Evolutionary conservation across 2,888 invertebrate species (phyloP).

Genomic region (Aspidapion aeneum): DNA sequence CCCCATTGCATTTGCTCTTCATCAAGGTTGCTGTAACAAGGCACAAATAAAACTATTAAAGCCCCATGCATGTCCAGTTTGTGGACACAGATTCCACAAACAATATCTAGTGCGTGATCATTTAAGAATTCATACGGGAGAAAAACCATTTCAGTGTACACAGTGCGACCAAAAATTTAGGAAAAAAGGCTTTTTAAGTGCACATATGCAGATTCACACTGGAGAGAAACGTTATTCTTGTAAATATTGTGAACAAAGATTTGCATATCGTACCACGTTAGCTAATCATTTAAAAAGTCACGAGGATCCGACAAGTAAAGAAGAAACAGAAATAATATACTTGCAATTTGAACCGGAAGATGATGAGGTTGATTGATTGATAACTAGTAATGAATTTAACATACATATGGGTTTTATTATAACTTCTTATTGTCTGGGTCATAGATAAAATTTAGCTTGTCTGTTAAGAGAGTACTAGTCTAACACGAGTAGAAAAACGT

Average conservation of each 20-base stretch:
- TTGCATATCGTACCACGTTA: constrained; percentile 39
- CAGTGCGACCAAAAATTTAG: constrained; percentile 52
- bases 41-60: too few species aligned
- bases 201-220: constrained; percentile 42
- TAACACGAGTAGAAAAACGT: too few species aligned
- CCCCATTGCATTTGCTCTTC: too few species aligned
- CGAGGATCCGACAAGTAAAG: too few species aligned
- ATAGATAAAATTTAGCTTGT: too few species aligned
- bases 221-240: constrained; percentile 42
- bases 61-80: constrained; percentile 40
- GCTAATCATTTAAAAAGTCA: constrained; percentile 38
- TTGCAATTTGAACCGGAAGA: constrained; percentile 34
- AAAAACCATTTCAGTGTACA: constrained; percentile 47
- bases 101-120: constrained; percentile 35
- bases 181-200: constrained; percentile 36
- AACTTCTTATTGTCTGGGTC: too few species aligned
- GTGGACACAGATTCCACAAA: constrained; percentile 40
- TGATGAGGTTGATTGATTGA: constrained; percentile 34
- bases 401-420: too few species aligned
- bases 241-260: constrained; percentile 41
- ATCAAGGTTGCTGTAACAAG: too few species aligned
- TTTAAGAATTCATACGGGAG: constrained; percentile 48
- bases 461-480: too few species aligned
- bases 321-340: constrained; percentile 34
- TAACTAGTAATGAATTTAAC: constrained; percentile 31